Percentiles rank a stretch among this genome's conserved stretches.
Conservation (phyloP, 2,888 invertebrate genomes). For the Himalopsyche tibetana region DNA sequence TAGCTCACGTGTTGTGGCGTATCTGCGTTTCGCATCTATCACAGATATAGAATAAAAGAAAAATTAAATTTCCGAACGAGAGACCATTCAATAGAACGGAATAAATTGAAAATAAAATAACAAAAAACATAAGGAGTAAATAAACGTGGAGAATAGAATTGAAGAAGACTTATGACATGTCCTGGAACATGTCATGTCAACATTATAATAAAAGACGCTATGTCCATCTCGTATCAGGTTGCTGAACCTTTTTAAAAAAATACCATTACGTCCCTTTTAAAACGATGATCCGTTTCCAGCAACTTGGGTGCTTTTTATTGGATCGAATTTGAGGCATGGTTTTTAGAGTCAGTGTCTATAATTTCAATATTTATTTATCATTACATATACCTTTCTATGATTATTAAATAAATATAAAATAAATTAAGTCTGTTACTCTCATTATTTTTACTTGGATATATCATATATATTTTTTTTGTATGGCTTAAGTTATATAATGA, state of each 20-base stretch:
- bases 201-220: conserved; percentile 50
- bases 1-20: not conserved
- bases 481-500: too few species aligned
- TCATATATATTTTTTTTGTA: too few species aligned
- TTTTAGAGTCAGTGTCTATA: not conserved
- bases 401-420: too few species aligned
- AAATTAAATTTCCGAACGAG: conserved; percentile 57
- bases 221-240: conserved; percentile 58
- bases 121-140: conserved; percentile 49
- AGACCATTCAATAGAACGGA: conserved; percentile 53
- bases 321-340: not conserved
- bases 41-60: conserved; percentile 36
- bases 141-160: conserved; percentile 41
- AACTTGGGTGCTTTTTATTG: conserved; percentile 19
- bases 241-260: conserved; percentile 60
- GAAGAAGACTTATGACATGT: conserved; percentile 53
- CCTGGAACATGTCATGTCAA: conserved; percentile 49
- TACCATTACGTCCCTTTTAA: conserved; percentile 55
- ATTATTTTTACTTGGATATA: too few species aligned
- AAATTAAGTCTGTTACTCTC: too few species aligned
- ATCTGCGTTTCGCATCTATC: not conserved
- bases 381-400: too few species aligned
- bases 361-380: too few species aligned
- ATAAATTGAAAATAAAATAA: conserved; percentile 43
- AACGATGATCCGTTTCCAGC: conserved; percentile 43